Base-by-base conservation (phyloP, 2,797 vertebrate species). In the Catamblyrhynchus diadema region DNA sequence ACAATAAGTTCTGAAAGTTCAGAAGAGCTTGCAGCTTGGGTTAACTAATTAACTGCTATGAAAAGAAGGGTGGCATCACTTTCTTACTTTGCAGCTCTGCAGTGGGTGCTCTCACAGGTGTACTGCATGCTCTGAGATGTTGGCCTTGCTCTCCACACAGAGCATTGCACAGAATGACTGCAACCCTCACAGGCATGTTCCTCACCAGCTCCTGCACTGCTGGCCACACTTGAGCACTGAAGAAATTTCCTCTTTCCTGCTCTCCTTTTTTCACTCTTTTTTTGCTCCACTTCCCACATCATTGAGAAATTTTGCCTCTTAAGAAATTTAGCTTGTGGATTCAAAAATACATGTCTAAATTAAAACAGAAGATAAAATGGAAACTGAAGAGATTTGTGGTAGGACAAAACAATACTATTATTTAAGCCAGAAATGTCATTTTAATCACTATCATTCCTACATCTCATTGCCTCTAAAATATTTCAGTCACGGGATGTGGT, bases 161-260 rank as follows among this genome's bases (percentile, higher is more conserved):
- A 67, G 27, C 32, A 60, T 14, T 28, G 60, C 25, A 54, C 45
- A 59, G 24, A 45, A 33, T 4, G 1, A 15, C 42, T 64, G 35
- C 32, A 72, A 2, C 9, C 25, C 14, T 22, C 64, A 25, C 1
- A 0, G 8, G 2, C 16, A 19, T 1, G 2, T 5, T 48, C 61
- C 17, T 78, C 57, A 44, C n/a, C 57, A 32, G 18, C 33, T 72
- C 45, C n/a, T 45, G 56, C 47, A 33, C 10, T 27, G 18, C 37
- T 39, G 44, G 10, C 48, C 8, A 47, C 28, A 73, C 19, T 8
- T 6, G 0, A 82, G 50, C 22, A 47, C 18, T 23, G 28, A 39
- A 75, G 27, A 69, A 77, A 64, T 35, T 6, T 32, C 41, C 17
- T 59, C 28, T 33, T 87, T 33, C 32, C n/a, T 54, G 27, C 17